These are phyloP conservation scores for Paedocypris sp. DNA, from an alignment of 2,113 vertebrate species.

Conservation along the genomic window DNA sequence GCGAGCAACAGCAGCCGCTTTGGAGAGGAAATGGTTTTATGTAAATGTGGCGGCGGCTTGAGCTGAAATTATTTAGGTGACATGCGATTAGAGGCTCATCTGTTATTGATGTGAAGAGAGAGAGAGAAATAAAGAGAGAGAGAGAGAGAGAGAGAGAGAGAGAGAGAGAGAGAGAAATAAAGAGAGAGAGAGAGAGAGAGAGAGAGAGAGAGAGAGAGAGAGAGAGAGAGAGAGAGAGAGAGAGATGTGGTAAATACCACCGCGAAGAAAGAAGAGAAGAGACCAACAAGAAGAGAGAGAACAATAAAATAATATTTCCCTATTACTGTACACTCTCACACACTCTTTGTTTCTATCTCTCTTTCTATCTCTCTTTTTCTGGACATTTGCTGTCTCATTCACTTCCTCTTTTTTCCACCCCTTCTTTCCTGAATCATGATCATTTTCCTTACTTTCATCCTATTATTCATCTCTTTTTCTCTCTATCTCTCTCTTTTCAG, in stretches of 20 bases:
- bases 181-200: conserved; percentile 69
- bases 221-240: conserved; percentile 16
- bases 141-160: conserved; percentile 21
- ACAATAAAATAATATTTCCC: background rate
- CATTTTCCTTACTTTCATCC: no score
- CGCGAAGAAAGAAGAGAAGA: no score
- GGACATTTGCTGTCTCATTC: background rate
- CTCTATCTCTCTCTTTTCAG: no score
- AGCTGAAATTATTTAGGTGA: conserved; percentile 80
- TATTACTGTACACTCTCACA: no score
- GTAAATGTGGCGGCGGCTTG: conserved; percentile 82
- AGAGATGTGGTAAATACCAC: no score
- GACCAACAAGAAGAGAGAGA: background rate
- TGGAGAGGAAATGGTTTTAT: conserved; percentile 89
- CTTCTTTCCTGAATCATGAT: no score
- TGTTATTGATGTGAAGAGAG: conserved; percentile 96
- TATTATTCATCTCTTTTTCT: no score
- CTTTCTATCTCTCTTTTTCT: conserved; percentile 14
- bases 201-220: conserved; percentile 70
- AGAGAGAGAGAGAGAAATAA: background rate
- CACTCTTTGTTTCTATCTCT: conserved; percentile 31
- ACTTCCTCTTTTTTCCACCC: background rate
- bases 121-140: conserved; percentile 78
- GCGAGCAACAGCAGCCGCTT: no score
- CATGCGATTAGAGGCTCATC: conserved; percentile 91